Conservation (phyloP, 1,140 invertebrate genomes). For the Drosophila oshimai region DNA sequence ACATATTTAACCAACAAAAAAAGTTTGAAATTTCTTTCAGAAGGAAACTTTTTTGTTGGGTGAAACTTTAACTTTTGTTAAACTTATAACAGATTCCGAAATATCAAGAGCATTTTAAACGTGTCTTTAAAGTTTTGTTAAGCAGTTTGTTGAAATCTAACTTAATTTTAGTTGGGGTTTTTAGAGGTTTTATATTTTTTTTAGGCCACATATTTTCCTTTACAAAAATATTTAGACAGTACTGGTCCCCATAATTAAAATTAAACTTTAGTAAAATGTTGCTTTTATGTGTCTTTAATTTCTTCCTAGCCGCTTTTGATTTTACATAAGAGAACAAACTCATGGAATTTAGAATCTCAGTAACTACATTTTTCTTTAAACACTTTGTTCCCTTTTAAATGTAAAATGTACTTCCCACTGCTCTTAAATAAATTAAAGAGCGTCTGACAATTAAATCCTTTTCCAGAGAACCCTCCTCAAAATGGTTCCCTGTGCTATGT, state of each 20-base stretch:
- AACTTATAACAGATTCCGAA: background rate
- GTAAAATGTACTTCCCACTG: too few relatives aligned
- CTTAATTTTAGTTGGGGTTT: background rate
- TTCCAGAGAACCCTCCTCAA: background rate
- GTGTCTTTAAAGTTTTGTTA: background rate
- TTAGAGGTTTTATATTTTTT: too few relatives aligned
- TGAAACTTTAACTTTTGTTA: background rate
- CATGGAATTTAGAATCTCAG: too few relatives aligned
- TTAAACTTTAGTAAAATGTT: too few relatives aligned
- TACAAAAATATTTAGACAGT: too few relatives aligned
- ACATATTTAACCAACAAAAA: background rate
- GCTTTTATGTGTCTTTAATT: too few relatives aligned
- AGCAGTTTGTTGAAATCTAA: too few relatives aligned
- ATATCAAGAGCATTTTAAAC: background rate
- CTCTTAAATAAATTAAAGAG: background rate
- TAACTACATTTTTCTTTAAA: too few relatives aligned
- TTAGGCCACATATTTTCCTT: too few relatives aligned
- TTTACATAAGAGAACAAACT: too few relatives aligned
- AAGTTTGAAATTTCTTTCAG: background rate
- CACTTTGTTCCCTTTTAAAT: background rate
- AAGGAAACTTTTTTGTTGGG: background rate
- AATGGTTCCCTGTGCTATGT: background rate
- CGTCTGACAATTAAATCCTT: background rate
- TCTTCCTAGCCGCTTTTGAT: too few relatives aligned
- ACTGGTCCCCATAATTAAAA: too few relatives aligned